Conservation (phyloP, 1,140 invertebrate genomes). For the Leucophenga varia region DNA sequence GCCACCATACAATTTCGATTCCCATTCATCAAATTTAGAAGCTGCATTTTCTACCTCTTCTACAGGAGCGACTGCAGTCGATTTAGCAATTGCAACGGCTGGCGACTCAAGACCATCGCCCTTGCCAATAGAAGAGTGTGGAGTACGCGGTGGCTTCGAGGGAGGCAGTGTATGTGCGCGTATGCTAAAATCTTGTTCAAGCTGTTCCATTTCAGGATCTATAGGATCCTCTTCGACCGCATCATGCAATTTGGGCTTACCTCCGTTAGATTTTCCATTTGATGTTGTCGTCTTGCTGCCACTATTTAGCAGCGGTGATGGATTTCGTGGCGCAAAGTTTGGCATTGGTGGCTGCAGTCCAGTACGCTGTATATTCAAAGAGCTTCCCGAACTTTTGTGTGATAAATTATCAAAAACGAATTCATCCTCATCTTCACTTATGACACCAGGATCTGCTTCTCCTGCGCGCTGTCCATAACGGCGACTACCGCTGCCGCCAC, state of each 20-base stretch:
- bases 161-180: constrained; percentile 57
- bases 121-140: constrained; percentile 3
- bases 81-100: constrained; percentile 2
- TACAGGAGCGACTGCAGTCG: constrained; percentile 21
- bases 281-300: background rate
- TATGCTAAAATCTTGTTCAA: constrained; percentile 51
- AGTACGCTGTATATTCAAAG: constrained; percentile 65
- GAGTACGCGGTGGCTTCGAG: constrained; percentile 47
- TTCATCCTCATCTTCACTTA: constrained; percentile 86
- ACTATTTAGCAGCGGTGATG: constrained; percentile 41
- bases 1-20: constrained; percentile 72
- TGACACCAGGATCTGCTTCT: constrained; percentile 84
- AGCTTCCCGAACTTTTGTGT: constrained; percentile 84
- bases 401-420: constrained; percentile 86
- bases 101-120: background rate
- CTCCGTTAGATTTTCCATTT: constrained; percentile 21
- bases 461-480: constrained; percentile 62
- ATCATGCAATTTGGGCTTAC: constrained; percentile 33
- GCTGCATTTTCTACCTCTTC: constrained; percentile 28
- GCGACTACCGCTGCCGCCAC: constrained; percentile 32
- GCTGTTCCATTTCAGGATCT: constrained; percentile 45
- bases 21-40: constrained; percentile 74
- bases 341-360: constrained; percentile 57
- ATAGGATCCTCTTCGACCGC: constrained; percentile 38
- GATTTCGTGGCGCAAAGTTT: constrained; percentile 38